Percentiles rank a stretch among this genome's conserved stretches.
Evolutionary conservation across 2,113 vertebrate species (phyloP).

Genomic region (Ageneiosus marmoratus): DNA sequence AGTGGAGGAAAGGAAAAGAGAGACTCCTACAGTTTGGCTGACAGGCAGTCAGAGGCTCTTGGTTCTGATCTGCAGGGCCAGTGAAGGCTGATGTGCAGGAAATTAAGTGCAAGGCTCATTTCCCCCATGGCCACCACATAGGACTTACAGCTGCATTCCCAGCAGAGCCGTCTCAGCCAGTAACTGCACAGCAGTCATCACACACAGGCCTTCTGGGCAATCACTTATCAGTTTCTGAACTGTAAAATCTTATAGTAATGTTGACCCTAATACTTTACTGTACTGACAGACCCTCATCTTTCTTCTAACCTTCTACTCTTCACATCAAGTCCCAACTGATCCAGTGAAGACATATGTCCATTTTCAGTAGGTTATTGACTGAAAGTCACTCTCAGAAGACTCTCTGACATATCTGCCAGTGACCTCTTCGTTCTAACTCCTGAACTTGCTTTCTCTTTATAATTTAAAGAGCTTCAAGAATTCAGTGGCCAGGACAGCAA

Average conservation of each 20-base stretch:
- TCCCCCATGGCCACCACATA: conserved; percentile 46
- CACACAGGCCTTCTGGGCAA: conserved; percentile 26
- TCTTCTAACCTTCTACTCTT: conserved; percentile 3
- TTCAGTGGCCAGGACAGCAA: conserved; percentile 47
- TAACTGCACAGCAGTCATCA: conserved; percentile 17
- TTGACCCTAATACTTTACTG: conserved; percentile 50
- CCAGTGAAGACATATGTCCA: neutral
- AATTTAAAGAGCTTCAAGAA: conserved; percentile 54
- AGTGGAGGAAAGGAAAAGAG: conserved; percentile 4
- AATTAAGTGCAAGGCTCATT: conserved; percentile 68
- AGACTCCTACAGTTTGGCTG: conserved; percentile 53
- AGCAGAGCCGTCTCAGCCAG: conserved; percentile 13
- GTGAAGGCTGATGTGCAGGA: conserved; percentile 61
- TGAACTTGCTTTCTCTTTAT: conserved; percentile 17
- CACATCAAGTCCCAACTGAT: conserved; percentile 10
- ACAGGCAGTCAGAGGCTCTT: conserved; percentile 55
- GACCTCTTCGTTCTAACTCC: conserved; percentile 50
- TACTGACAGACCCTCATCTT: conserved; percentile 37
- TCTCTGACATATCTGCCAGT: conserved; percentile 48
- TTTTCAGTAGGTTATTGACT: neutral
- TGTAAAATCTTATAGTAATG: neutral
- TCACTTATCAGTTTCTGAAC: conserved; percentile 24
- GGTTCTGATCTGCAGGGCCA: conserved; percentile 39
- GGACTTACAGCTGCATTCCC: conserved; percentile 37
- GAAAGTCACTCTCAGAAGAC: conserved; percentile 52